These are phyloP conservation scores for Lepus townsendii DNA, from an alignment of 2,797 vertebrate species.

Conservation along the genomic window DNA sequence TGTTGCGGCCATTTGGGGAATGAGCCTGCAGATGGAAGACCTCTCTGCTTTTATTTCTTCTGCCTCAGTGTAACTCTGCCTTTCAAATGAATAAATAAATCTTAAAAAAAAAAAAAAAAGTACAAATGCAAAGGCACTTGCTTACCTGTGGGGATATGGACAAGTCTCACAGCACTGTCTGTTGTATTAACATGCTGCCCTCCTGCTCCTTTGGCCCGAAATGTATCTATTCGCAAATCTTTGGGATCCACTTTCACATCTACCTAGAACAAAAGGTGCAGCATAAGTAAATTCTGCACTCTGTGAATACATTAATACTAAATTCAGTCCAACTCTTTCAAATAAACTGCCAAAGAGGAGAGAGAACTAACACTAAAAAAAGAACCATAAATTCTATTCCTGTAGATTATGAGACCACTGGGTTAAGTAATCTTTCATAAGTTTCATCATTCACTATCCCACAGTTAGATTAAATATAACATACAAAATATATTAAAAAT, in stretches of 20 bases:
- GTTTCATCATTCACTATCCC: neutral
- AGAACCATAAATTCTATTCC: constrained; percentile 6
- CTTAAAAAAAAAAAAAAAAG: neutral
- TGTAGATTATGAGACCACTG: neutral
- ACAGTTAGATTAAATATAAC: neutral
- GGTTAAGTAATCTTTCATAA: constrained; percentile 2
- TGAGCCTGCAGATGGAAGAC: no score
- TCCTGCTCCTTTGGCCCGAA: constrained; percentile 95
- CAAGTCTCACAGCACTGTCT: constrained; percentile 95
- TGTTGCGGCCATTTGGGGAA: no score
- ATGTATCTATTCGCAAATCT: constrained; percentile 95
- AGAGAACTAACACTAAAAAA: neutral
- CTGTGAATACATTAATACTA: neutral
- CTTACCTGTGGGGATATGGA: constrained; percentile 95
- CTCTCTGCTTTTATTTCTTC: no score
- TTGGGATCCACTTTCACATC: constrained; percentile 93
- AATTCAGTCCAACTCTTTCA: constrained; percentile 21
- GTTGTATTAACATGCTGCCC: constrained; percentile 98
- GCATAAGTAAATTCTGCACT: neutral
- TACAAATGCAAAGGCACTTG: neutral
- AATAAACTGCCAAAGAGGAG: constrained; percentile 4
- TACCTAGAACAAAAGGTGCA: constrained; percentile 87
- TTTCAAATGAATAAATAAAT: no score
- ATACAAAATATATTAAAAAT: neutral
- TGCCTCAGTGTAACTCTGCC: no score